Percentiles rank a stretch among this genome's conserved stretches.
Conservation (phyloP, 2,113 vertebrate genomes). For the Stegostoma tigrinum region DNA sequence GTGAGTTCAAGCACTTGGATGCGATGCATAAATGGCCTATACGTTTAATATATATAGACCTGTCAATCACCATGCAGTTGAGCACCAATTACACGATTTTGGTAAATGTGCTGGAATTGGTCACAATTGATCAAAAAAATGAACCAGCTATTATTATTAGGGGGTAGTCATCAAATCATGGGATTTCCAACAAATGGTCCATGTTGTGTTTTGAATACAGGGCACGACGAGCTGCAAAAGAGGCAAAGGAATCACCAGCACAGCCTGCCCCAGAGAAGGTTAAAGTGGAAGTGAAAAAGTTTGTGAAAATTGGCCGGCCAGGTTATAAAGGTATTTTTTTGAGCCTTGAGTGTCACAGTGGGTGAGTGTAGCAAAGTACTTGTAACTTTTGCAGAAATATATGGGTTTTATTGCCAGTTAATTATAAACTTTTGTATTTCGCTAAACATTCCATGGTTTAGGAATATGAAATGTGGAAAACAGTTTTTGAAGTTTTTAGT, state of each 20-base stretch:
- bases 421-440: not conserved
- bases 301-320: conserved; percentile 93
- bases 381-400: not conserved
- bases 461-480: not conserved
- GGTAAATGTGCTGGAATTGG: not conserved
- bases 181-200: not conserved
- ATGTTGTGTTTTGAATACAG: conserved; percentile 47
- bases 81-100: not conserved
- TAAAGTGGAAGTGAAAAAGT: conserved; percentile 96
- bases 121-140: not conserved
- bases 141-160: too few relatives aligned
- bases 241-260: conserved; percentile 92
- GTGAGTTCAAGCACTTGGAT: not conserved
- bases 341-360: not conserved
- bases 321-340: conserved; percentile 82
- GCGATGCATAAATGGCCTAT: not conserved
- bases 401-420: not conserved
- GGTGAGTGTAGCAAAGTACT: not conserved
- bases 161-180: not conserved
- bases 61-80: not conserved
- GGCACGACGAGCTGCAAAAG: conserved; percentile 84
- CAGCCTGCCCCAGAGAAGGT: conserved; percentile 95
- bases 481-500: not conserved
- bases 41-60: not conserved
- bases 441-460: not conserved